Evolutionary conservation across 1,140 invertebrate genomes (phyloP).

Genomic region (Drosophila cardini): DNA sequence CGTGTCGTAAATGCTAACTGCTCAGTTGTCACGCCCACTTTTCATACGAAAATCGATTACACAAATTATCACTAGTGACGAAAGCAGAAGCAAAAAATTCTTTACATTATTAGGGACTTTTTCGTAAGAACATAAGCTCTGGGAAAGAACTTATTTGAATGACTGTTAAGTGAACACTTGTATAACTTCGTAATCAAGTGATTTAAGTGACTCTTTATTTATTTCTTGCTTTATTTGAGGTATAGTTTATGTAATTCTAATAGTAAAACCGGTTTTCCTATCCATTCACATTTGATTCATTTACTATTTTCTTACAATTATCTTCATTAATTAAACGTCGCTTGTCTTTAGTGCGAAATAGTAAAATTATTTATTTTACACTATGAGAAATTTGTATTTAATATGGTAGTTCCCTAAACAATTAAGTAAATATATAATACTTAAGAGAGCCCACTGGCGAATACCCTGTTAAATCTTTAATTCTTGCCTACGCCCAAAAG

Average conservation of each 20-base stretch:
- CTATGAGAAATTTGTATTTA: background rate
- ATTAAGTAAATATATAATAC: background rate
- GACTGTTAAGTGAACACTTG: slow-evolving; percentile 4
- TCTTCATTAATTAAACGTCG: slow-evolving; percentile 14
- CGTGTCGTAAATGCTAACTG: slow-evolving; percentile 1
- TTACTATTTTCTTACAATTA: slow-evolving; percentile 12
- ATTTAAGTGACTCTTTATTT: too few species aligned
- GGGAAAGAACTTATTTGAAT: background rate
- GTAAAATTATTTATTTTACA: slow-evolving; percentile 1
- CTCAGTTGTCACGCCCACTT: slow-evolving; percentile 25
- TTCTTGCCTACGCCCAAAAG: background rate
- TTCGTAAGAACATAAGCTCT: background rate
- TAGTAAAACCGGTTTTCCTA: slow-evolving; percentile 23
- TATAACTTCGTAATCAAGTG: slow-evolving; percentile 7
- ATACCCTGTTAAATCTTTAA: background rate
- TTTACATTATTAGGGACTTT: background rate
- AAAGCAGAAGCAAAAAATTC: too few species aligned
- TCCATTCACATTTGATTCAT: slow-evolving; percentile 30
- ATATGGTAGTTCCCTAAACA: background rate
- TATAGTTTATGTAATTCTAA: slow-evolving; percentile 7
- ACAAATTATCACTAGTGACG: slow-evolving; percentile 40
- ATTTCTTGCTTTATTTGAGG: background rate
- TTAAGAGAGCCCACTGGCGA: background rate
- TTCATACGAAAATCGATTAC: background rate
- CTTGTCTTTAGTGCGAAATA: too few species aligned